Conservation (phyloP, 1,140 invertebrate species). For the Pachyrhynchus sulphureomaculatus region DNA sequence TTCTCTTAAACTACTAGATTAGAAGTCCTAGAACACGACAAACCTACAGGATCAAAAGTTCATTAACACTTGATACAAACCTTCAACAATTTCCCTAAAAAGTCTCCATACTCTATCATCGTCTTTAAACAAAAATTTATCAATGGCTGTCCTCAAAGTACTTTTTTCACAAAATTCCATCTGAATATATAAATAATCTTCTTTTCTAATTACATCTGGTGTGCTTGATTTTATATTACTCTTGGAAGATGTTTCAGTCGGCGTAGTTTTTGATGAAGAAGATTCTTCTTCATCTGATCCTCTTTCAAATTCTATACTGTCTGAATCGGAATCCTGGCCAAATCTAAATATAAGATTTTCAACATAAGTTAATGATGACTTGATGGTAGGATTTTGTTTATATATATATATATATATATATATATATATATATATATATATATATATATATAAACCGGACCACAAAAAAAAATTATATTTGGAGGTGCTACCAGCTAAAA, state of each 20-base stretch:
- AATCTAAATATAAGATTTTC: neutral
- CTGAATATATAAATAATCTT: slow-evolving; percentile 87
- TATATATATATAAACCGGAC: too few species aligned
- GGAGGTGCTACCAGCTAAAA: too few species aligned
- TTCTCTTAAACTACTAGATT: too few species aligned
- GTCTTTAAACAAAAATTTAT: slow-evolving; percentile 78
- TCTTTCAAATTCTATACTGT: slow-evolving; percentile 56
- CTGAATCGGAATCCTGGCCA: slow-evolving; percentile 41
- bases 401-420: too few species aligned
- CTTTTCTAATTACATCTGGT: slow-evolving; percentile 33
- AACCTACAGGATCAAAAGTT: too few species aligned
- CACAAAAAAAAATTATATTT: too few species aligned
- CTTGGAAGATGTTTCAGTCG: slow-evolving; percentile 11
- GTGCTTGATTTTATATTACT: neutral
- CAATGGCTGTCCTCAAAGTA: slow-evolving; percentile 82
- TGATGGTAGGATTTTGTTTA: too few species aligned
- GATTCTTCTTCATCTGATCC: slow-evolving; percentile 50
- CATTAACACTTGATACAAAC: slow-evolving; percentile 46
- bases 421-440: too few species aligned
- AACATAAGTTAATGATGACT: too few species aligned
- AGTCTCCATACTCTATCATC: slow-evolving; percentile 83
- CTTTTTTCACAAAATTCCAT: slow-evolving; percentile 92
- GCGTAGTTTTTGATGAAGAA: slow-evolving; percentile 12
- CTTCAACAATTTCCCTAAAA: slow-evolving; percentile 91
- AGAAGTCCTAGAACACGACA: too few species aligned